Evolutionary conservation across 2,797 vertebrate genomes (phyloP).

Genomic region (Monodelphis domestica): DNA sequence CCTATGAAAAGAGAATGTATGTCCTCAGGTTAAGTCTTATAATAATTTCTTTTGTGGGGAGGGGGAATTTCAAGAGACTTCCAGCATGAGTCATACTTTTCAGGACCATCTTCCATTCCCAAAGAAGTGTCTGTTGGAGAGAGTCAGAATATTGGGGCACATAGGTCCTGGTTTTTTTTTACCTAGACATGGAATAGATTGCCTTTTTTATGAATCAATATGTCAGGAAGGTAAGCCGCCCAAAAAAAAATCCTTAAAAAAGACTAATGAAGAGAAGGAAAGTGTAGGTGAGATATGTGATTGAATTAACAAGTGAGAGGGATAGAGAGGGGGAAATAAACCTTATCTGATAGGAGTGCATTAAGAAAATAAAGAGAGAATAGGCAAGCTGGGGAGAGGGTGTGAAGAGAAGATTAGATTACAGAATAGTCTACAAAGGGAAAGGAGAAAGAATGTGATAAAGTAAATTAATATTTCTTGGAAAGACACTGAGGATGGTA

Average conservation of each 20-base stretch:
- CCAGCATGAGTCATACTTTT: background rate
- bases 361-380: background rate
- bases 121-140: background rate
- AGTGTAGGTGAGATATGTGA: background rate
- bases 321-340: background rate
- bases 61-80: background rate
- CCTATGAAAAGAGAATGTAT: background rate
- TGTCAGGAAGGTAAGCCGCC: background rate
- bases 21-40: background rate
- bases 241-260: background rate
- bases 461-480: background rate
- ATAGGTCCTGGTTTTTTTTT: no score
- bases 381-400: background rate
- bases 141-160: background rate
- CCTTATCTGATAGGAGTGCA: background rate
- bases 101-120: background rate
- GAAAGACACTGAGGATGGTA: background rate
- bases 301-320: background rate
- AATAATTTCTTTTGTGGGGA: background rate
- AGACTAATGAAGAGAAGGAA: background rate
- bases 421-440: background rate
- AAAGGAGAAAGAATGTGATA: background rate
- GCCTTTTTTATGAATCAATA: background rate
- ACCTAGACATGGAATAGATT: background rate
- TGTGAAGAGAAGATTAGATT: background rate